These are phyloP conservation scores for Percopsis omiscomaycus DNA, from an alignment of 2,797 vertebrate species.

Conservation along the genomic window DNA sequence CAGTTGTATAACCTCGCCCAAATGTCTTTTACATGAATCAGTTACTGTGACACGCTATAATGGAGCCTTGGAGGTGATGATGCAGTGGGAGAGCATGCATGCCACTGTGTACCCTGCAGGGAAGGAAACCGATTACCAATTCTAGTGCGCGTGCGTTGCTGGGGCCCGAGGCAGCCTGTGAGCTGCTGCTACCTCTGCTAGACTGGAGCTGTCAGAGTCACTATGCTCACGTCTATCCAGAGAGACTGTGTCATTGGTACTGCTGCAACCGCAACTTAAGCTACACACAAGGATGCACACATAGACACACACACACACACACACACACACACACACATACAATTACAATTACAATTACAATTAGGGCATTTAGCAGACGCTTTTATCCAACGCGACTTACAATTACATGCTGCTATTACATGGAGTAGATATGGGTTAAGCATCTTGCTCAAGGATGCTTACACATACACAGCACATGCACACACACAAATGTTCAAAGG, in stretches of 20 bases:
- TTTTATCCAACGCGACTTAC: too few relatives aligned
- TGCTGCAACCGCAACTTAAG: conserved; percentile 39
- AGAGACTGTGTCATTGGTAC: conserved; percentile 43
- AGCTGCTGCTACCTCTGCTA: conserved; percentile 63
- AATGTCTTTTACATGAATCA: conserved; percentile 26
- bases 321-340: too few relatives aligned
- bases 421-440: too few relatives aligned
- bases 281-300: conserved; percentile 20
- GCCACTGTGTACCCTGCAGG: conserved; percentile 47
- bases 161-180: conserved; percentile 57
- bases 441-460: neutral
- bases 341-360: too few relatives aligned
- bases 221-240: conserved; percentile 49
- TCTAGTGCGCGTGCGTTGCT: conserved; percentile 37
- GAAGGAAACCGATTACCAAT: conserved; percentile 61
- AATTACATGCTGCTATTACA: too few relatives aligned
- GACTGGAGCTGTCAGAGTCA: conserved; percentile 60
- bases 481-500: conserved; percentile 2
- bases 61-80: conserved; percentile 41
- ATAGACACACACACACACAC: too few relatives aligned
- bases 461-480: conserved; percentile 5
- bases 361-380: too few relatives aligned
- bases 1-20: conserved; percentile 26
- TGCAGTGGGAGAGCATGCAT: conserved; percentile 50
- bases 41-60: conserved; percentile 11